A percentile compares a stretch with the other conserved stretches of the same genome.
Evolutionary conservation across 2,797 vertebrate species (phyloP).

Genomic region (Anguilla anguilla): DNA sequence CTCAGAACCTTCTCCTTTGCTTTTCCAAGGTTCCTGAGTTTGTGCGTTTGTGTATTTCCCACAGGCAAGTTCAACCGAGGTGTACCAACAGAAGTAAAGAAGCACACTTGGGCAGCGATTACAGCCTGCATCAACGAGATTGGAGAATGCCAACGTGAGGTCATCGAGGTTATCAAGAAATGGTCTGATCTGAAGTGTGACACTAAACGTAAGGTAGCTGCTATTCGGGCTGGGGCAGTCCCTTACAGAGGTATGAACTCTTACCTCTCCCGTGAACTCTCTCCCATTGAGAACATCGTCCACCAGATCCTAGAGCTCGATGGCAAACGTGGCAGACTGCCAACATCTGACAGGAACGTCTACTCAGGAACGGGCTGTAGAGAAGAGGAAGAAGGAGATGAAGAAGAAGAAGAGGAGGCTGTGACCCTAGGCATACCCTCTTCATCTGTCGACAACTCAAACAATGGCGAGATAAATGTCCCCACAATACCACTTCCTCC

Average conservation of each 20-base stretch:
- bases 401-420: constrained; percentile 67
- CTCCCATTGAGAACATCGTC: constrained; percentile 73
- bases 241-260: constrained; percentile 63
- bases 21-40: background rate
- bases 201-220: constrained; percentile 75
- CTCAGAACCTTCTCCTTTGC: background rate
- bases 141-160: constrained; percentile 74
- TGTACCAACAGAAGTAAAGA: constrained; percentile 71
- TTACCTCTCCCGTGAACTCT: constrained; percentile 67
- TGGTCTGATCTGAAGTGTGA: constrained; percentile 80
- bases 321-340: constrained; percentile 52
- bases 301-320: constrained; percentile 76
- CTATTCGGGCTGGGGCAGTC: constrained; percentile 64
- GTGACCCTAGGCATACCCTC: constrained; percentile 69
- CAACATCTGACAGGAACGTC: background rate
- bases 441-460: constrained; percentile 66
- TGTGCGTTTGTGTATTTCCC: background rate
- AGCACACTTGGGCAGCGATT: constrained; percentile 76
- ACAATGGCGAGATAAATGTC: constrained; percentile 57
- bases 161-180: constrained; percentile 79
- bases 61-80: constrained; percentile 77
- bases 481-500: constrained; percentile 53
- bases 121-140: constrained; percentile 77
- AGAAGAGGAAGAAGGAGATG: constrained; percentile 65
- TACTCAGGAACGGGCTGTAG: constrained; percentile 45